Percentiles rank a stretch among this genome's conserved stretches.
Evolutionary conservation across 2,113 vertebrate species (phyloP).

Genomic region (Leptocoma aspasia): DNA sequence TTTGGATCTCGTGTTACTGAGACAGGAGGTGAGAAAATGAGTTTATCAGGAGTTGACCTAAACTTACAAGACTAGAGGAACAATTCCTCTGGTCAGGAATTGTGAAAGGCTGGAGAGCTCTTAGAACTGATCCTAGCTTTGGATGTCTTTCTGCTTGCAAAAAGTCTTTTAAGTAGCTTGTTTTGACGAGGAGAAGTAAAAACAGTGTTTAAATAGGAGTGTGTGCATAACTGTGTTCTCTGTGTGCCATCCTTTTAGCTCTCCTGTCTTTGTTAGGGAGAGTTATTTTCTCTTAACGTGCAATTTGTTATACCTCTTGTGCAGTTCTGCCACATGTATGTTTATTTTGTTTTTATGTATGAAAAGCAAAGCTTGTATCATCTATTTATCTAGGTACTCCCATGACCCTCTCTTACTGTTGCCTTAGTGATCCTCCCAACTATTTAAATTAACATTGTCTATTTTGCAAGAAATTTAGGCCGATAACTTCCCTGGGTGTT

Average conservation of each 20-base stretch:
- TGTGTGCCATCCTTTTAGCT: background rate
- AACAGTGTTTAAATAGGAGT: background rate
- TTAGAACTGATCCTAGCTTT: background rate
- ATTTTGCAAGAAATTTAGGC: slow-evolving; percentile 37
- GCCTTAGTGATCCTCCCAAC: slow-evolving; percentile 26
- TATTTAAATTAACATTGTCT: background rate
- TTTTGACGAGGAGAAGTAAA: background rate
- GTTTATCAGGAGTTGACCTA: background rate
- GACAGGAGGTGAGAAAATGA: background rate
- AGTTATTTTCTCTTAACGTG: background rate
- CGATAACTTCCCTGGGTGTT: slow-evolving; percentile 31
- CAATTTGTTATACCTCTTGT: background rate
- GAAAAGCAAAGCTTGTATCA: background rate
- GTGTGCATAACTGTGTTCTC: background rate
- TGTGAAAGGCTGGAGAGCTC: background rate
- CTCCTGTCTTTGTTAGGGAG: background rate
- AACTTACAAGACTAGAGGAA: background rate
- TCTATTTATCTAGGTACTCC: background rate
- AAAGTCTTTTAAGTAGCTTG: background rate
- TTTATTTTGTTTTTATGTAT: background rate
- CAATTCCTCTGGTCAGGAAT: background rate
- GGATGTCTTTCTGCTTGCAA: background rate
- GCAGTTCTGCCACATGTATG: background rate
- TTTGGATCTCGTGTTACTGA: background rate
- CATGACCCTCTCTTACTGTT: slow-evolving; percentile 2